phyloP scores from a whole-genome alignment of 2,113 vertebrate genomes.

The Crotalus viridis region DNA sequence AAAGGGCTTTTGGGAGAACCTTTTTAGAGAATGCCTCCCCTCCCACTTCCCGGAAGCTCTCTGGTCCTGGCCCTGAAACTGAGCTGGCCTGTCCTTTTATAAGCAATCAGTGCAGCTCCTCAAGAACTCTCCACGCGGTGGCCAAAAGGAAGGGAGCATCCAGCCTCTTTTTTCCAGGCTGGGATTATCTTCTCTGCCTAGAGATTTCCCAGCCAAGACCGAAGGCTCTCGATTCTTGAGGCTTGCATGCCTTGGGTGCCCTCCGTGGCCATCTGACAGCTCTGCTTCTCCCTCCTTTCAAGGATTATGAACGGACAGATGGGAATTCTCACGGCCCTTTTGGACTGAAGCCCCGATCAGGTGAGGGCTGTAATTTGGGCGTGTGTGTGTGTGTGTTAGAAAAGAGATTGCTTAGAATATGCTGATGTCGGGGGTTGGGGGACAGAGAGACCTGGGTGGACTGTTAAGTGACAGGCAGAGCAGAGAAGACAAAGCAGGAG shows the following conservation, averaged over 20 bases:
- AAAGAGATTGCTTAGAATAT: too few species aligned
- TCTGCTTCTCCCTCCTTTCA: conserved; percentile 33
- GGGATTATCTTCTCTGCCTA: not conserved
- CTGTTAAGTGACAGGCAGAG: not conserved
- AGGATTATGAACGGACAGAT: conserved; percentile 78
- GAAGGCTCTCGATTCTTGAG: not conserved
- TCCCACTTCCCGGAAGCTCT: not conserved
- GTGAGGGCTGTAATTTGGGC: conserved; percentile 66
- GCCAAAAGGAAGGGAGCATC: not conserved
- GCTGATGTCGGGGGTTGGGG: not conserved
- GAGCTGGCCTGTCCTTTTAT: not conserved
- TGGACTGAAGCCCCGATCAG: conserved; percentile 95
- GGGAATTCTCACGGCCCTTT: conserved; percentile 77
- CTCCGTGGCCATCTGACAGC: not conserved
- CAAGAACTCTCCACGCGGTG: not conserved
- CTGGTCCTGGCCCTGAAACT: too few species aligned
- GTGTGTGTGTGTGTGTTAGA: too few species aligned
- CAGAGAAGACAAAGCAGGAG: not conserved
- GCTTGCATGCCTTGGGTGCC: not conserved
- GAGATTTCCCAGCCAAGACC: not conserved
- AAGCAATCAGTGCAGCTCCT: not conserved
- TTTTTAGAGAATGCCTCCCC: not conserved
- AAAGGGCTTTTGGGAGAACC: not conserved
- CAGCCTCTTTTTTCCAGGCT: not conserved
- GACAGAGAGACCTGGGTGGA: not conserved